Conservation (phyloP, 2,113 vertebrate species). For the Paradoxurus hermaphroditus region DNA sequence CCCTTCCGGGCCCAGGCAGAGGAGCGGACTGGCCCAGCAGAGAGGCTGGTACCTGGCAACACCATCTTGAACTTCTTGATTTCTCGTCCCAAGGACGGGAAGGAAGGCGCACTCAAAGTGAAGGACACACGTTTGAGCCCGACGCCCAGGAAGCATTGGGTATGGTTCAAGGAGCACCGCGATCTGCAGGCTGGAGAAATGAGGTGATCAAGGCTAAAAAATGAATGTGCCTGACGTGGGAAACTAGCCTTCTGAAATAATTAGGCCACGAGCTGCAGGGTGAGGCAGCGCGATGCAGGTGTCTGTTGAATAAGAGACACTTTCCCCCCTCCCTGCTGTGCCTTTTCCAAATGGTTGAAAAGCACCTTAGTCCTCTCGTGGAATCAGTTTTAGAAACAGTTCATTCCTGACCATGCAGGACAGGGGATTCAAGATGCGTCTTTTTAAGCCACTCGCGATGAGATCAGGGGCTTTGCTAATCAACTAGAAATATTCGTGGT, state of each 20-base stretch:
- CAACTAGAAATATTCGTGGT: slow-evolving; percentile 75
- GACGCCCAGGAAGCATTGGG: neutral
- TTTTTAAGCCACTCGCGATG: slow-evolving; percentile 72
- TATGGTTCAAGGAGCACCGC: accelerated
- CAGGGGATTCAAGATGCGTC: slow-evolving; percentile 37
- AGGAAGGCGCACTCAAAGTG: accelerated
- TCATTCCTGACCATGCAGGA: slow-evolving; percentile 37
- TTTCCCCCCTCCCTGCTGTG: accelerated
- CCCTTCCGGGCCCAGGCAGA: neutral
- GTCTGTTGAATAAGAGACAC: neutral
- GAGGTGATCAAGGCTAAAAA: slow-evolving; percentile 61
- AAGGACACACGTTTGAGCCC: neutral
- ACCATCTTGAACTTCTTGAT: neutral
- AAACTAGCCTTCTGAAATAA: slow-evolving; percentile 51
- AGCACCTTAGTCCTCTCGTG: neutral
- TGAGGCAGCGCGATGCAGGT: neutral
- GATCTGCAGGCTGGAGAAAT: slow-evolving; percentile 19
- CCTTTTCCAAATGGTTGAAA: neutral
- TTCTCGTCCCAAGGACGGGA: no score
- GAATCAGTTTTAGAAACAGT: slow-evolving; percentile 25
- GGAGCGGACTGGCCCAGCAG: neutral
- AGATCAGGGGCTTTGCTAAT: slow-evolving; percentile 83
- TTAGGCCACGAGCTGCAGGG: slow-evolving; percentile 24
- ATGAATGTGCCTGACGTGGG: slow-evolving; percentile 47
- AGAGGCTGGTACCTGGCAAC: neutral